These are phyloP conservation scores for Apogon talboti DNA, from an alignment of 2,797 vertebrate species.

Conservation along the genomic window DNA sequence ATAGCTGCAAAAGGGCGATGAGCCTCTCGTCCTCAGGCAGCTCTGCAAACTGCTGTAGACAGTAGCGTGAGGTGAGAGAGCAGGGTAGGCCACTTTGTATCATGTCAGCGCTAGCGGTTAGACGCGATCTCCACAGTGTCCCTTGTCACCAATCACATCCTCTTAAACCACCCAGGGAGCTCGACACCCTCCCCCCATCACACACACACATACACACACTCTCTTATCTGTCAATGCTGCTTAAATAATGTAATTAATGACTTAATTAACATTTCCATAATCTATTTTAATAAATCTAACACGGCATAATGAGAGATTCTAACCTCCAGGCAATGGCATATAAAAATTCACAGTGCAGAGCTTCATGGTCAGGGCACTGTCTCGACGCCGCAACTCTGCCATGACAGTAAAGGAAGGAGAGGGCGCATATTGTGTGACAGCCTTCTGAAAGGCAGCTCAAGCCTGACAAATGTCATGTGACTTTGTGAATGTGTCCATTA, in stretches of 20 bases:
- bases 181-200: conserved; percentile 46
- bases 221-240: conserved; percentile 88
- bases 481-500: conserved; percentile 73
- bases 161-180: conserved; percentile 81
- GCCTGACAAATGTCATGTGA: conserved; percentile 81
- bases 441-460: conserved; percentile 67
- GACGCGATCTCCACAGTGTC: conserved; percentile 76
- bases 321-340: conserved; percentile 84
- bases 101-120: conserved; percentile 77
- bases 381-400: conserved; percentile 52
- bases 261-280: conserved; percentile 92
- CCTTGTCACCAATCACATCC: conserved; percentile 84
- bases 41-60: conserved; percentile 70
- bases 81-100: conserved; percentile 80
- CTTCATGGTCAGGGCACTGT: conserved; percentile 69
- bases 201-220: conserved; percentile 48
- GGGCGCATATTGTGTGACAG: conserved; percentile 74
- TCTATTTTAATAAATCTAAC: conserved; percentile 91
- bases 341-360: conserved; percentile 79
- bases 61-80: conserved; percentile 78
- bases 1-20: conserved; percentile 54
- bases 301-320: conserved; percentile 86
- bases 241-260: conserved; percentile 92
- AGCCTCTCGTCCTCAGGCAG: conserved; percentile 59
- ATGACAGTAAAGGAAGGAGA: conserved; percentile 71